Evolutionary conservation across 2,113 vertebrate genomes (phyloP).

Genomic region (Urocitellus parryii): DNA sequence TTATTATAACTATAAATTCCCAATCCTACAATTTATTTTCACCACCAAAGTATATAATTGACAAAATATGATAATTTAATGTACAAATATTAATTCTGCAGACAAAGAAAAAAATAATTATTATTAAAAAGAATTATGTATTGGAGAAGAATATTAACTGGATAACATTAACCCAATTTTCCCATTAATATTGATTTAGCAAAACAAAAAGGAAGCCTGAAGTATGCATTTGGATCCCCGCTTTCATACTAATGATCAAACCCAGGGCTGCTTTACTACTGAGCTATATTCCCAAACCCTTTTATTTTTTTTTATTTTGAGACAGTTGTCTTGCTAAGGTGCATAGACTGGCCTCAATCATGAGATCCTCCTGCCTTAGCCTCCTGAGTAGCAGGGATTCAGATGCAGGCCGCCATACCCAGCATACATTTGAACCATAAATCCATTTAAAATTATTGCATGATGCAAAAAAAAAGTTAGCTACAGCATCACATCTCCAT

Average conservation of each 20-base stretch:
- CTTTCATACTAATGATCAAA: background rate
- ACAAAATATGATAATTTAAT: constrained; percentile 18
- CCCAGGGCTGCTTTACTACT: background rate
- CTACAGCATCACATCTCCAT: background rate
- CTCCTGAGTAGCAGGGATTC: background rate
- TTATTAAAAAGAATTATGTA: background rate
- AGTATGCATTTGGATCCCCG: background rate
- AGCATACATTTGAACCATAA: background rate
- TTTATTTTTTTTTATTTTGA: background rate
- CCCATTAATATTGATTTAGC: background rate
- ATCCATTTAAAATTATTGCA: background rate
- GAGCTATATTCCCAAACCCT: background rate
- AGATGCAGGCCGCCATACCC: background rate
- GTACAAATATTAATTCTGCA: background rate
- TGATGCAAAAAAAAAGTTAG: background rate
- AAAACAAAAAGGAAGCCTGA: constrained; percentile 4
- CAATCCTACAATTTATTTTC: background rate
- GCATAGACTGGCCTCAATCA: too few species aligned
- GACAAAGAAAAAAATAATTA: constrained; percentile 46
- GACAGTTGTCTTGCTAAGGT: background rate
- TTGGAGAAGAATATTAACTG: constrained; percentile 38
- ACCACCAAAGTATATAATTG: background rate
- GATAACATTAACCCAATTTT: constrained; percentile 6
- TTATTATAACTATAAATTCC: background rate
- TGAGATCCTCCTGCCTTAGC: background rate